These are phyloP conservation scores for Halichondria panicea DNA, from an alignment of 37 sponge, comb jelly and placozoan species.

Conservation along the genomic window DNA sequence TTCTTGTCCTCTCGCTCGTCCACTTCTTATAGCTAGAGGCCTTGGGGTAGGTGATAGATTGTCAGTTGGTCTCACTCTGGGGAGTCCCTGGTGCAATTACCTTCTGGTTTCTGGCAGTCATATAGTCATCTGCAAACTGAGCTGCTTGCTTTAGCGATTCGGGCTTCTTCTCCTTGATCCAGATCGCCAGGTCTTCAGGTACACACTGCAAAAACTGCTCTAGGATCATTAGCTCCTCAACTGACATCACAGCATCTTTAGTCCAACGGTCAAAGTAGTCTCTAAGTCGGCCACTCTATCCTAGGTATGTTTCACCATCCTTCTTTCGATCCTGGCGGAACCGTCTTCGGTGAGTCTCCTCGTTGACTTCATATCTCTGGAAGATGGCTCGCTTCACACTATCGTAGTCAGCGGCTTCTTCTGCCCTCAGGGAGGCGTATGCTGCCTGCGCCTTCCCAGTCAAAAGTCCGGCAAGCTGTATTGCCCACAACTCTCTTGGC, in stretches of 20 bases:
- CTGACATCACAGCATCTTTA: neutral
- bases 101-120: neutral
- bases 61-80: neutral
- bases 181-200: constrained; percentile 10
- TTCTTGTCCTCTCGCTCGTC: neutral
- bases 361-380: constrained; percentile 25
- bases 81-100: neutral
- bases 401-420: constrained; percentile 14
- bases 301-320: constrained; percentile 7
- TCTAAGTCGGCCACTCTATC: neutral
- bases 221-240: neutral
- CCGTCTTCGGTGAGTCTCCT: constrained; percentile 35
- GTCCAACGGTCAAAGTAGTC: constrained; percentile 20
- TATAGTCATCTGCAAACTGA: constrained; percentile 11
- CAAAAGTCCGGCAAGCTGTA: constrained; percentile 24
- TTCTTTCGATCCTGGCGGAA: constrained; percentile 16
- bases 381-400: constrained; percentile 25
- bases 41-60: neutral
- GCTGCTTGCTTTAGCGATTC: neutral
- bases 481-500: constrained; percentile 40
- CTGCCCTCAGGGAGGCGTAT: constrained; percentile 4
- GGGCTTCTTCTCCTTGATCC: constrained; percentile 19
- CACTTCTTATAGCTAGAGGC: neutral
- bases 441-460: constrained; percentile 36
- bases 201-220: constrained; percentile 4